Base-by-base conservation (phyloP, 2,113 vertebrate species). In the Peromyscus leucopus region DNA sequence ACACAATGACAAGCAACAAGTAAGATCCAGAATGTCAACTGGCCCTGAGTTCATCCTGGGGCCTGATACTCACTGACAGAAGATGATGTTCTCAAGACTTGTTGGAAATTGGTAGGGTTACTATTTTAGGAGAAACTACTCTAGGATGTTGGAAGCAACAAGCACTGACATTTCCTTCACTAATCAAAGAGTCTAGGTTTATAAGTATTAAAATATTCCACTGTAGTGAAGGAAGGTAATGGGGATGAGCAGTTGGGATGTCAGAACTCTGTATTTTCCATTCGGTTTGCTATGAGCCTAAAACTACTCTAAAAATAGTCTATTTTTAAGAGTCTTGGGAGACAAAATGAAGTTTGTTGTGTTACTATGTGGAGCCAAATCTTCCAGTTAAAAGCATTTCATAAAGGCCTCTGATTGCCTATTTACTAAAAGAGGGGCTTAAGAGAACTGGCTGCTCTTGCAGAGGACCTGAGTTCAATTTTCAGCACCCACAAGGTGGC, bases 271-370 rank as follows among this genome's bases (percentile, higher is more conserved):
- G 10, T 72, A 63, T 17, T 55, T 51, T 91, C 46, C n/a, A 57
- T 42, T 69, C 74, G 33, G 33, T 92, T 82, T 90, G n/a, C 59
- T 92, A 69, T 65, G 61, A 42, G 51, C 16, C 74, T 82, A 93
- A 87, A 86, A 85, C 24, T 92, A 31, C 79, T 94, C 51, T 57
- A 71, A 72, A 92, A 94, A 76, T 65, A 82, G 28, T 59, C 79
- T 51, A 13, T 93, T 79, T 28, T 16, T 17, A 55, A 65, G 16
- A 85, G 17, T 59, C 31, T 16, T 16, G 67, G 59, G 57, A 46
- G 57, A 31, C 71, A 39, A 82, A 91, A 92, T 71, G 33, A 96
- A 46, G n/a, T 89, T 65, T 96, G 63, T 59, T 86, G 65, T 72
- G 55, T 86, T 55, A 61, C 79, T 36, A 90, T n/a, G 57, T 85